Conservation (phyloP, 1,140 invertebrate genomes). For the Acyrthosiphon pisum region DNA sequence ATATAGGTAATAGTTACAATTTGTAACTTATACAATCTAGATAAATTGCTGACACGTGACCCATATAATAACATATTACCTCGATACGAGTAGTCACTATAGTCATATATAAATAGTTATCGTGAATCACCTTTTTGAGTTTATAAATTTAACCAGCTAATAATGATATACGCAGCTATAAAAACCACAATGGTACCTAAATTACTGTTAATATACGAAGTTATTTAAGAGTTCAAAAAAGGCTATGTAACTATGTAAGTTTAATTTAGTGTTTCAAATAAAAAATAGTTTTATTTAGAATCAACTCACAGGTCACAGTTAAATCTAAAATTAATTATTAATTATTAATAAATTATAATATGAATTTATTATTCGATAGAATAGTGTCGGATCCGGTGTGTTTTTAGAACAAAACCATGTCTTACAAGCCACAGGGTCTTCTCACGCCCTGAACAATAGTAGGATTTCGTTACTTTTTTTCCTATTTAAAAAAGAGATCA, state of each 20-base stretch:
- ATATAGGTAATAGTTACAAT: neutral
- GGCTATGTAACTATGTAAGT: neutral
- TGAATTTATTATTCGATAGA: too few species aligned
- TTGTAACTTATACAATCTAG: neutral
- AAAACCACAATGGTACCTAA: neutral
- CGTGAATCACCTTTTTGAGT: neutral
- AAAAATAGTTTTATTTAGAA: neutral
- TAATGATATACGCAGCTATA: neutral
- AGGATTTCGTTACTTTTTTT: too few species aligned
- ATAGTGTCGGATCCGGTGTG: too few species aligned
- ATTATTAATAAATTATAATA: too few species aligned
- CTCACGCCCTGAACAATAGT: too few species aligned
- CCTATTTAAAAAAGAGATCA: too few species aligned
- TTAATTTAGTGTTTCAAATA: neutral
- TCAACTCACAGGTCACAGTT: neutral
- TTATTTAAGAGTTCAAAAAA: neutral
- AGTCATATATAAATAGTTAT: neutral
- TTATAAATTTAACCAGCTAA: neutral
- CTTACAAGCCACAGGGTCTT: too few species aligned
- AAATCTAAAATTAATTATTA: neutral
- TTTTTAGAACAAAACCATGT: too few species aligned
- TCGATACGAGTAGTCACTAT: neutral
- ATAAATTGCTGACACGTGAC: neutral
- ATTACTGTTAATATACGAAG: neutral
- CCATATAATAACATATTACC: constrained; percentile 4